Evolutionary conservation across 2,797 vertebrate genomes (phyloP).

Genomic region (Argya squamiceps): DNA sequence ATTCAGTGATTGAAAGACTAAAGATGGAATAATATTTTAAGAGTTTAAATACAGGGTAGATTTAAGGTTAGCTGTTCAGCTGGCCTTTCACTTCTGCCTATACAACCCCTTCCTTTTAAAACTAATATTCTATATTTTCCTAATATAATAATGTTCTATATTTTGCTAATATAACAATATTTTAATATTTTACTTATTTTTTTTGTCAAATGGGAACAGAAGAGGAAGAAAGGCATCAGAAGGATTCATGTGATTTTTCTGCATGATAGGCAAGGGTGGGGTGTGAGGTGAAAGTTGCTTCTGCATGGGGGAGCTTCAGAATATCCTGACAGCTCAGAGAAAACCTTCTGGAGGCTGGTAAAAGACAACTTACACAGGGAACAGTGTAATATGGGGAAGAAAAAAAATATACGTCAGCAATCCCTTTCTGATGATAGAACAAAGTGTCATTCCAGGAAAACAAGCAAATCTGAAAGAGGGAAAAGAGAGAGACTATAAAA

Average conservation of each 20-base stretch:
- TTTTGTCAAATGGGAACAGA: background rate
- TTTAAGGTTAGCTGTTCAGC: background rate
- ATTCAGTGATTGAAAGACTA: background rate
- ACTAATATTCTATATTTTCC: background rate
- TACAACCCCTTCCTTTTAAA: background rate
- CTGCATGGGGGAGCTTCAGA: background rate
- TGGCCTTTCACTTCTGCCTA: background rate
- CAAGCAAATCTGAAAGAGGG: background rate
- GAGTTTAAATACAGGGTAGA: background rate
- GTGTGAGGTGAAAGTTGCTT: background rate
- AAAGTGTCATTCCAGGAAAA: slow-evolving; percentile 10
- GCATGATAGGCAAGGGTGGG: background rate
- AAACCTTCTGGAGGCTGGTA: background rate
- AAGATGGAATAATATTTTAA: background rate
- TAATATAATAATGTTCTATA: background rate
- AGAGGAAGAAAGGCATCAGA: background rate
- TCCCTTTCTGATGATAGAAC: background rate
- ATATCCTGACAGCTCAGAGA: background rate
- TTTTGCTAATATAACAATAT: background rate
- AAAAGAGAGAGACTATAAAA: background rate
- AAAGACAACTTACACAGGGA: background rate
- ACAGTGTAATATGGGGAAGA: background rate
- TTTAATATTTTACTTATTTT: background rate
- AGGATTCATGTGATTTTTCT: background rate
- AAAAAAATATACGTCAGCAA: background rate